Conservation (phyloP, 2,888 invertebrate genomes). For the Drosophila nr. fundita region DNA sequence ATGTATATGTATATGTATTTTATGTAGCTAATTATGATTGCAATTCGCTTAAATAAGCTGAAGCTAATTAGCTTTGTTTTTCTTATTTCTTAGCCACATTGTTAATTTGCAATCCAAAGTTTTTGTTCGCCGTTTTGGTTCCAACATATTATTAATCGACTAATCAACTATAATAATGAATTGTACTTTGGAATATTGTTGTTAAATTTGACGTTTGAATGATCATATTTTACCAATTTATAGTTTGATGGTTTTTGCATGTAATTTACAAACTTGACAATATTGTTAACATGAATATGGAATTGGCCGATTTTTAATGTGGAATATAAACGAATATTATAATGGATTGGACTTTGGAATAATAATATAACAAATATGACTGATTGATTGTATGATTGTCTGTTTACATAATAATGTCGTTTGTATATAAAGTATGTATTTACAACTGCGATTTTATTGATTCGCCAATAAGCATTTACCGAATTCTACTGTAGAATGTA, state of each 20-base stretch:
- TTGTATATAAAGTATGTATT: not conserved
- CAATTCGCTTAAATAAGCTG: slow-evolving; percentile 40
- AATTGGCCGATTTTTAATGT: too few species aligned
- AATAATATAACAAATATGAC: too few species aligned
- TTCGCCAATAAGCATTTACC: too few species aligned
- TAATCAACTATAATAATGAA: not conserved
- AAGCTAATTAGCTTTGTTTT: slow-evolving; percentile 76
- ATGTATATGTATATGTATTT: not conserved
- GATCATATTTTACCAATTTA: not conserved
- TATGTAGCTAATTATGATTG: slow-evolving; percentile 3
- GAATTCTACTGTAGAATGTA: too few species aligned
- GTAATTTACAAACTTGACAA: not conserved
- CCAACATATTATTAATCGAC: not conserved
- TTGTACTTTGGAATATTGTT: not conserved
- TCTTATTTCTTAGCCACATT: slow-evolving; percentile 47
- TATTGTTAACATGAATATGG: not conserved
- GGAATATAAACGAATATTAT: too few species aligned
- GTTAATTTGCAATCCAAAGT: slow-evolving; percentile 68
- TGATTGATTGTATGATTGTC: too few species aligned
- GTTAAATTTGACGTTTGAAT: not conserved
- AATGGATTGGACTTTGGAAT: too few species aligned
- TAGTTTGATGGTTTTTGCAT: not conserved
- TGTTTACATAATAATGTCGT: not conserved
- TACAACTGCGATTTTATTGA: too few species aligned
- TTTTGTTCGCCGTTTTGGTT: not conserved